Evolutionary conservation across 2,797 vertebrate genomes (phyloP), one percentile per base, ranked within the genome.

Genomic region (Xenops minutus): DNA sequence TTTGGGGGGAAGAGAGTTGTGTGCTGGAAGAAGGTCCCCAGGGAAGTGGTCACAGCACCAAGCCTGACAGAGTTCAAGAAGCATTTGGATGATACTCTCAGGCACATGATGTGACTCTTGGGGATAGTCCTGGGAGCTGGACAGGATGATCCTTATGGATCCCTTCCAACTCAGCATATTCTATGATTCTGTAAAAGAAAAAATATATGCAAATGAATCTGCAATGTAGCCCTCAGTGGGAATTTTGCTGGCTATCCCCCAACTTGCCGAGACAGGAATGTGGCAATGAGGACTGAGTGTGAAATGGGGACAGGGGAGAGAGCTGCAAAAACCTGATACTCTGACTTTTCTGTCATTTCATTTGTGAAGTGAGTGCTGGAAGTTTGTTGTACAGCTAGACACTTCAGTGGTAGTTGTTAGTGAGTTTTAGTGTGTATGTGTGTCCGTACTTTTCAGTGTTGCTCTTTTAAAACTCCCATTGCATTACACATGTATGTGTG

Each of bases 341-440:
- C 20, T 29, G 10, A 3, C 23, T 67, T 20, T 85, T 69, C 37
- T 58, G 4, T 88, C 7, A 27, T 67, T 73, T n/a, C 9, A 23
- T 89, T 76, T 89, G 48, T 52, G 44, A 68, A 54, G 12, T 10
- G 27, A 15, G 15, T 19, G 17, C 21, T 61, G 16, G 6, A 59
- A 34, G 22, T 39, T 41, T 79, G 46, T 37, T n/a, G 34, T 75
- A 20, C 4, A 27, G 9, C 36, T 55, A 44, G 30, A 4, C 1
- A 3, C 15, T 43, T 68, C 39, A 5, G 24, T 51, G 62, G 4
- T 1, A 0, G 26, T 39, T 44, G 2, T 41, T 16, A n/a, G 10
- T 13, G 26, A 8, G 1, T 4, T 78, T 26, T 54, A 5, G n/a
- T 19, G 13, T 34, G 5, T 24, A 2, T 43, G 7, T 11, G 3